phyloP scores from a whole-genome alignment of 1,140 invertebrate species.

The Drosophila arawakana region DNA sequence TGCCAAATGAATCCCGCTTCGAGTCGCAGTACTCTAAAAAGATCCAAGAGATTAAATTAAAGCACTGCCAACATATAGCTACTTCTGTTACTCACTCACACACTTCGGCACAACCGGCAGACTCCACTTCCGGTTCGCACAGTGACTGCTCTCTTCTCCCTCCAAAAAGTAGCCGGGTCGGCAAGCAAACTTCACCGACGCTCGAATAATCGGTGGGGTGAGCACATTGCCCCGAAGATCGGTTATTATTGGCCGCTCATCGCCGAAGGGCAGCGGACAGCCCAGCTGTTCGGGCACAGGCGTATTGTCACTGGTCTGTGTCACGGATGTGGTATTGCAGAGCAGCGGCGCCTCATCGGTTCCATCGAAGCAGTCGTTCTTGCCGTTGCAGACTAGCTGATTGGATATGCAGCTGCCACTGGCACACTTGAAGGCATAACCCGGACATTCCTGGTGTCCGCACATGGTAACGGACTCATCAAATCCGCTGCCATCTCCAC shows the following conservation, averaged over 20 bases:
- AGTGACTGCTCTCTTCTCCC: constrained; percentile 45
- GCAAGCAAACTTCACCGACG: constrained; percentile 57
- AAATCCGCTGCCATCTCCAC: constrained; percentile 85
- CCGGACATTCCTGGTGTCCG: constrained; percentile 82
- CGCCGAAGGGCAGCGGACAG: constrained; percentile 49
- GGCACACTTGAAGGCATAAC: constrained; percentile 86
- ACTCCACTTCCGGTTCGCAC: constrained; percentile 57
- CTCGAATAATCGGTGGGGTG: constrained; percentile 26
- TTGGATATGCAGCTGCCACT: constrained; percentile 87
- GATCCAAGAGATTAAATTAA: not conserved
- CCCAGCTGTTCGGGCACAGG: constrained; percentile 28
- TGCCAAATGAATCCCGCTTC: constrained; percentile 17
- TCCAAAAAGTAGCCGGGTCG: constrained; percentile 39
- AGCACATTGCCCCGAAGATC: constrained; percentile 21
- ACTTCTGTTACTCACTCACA: constrained; percentile 59
- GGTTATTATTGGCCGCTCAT: constrained; percentile 51
- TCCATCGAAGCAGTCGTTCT: constrained; percentile 87
- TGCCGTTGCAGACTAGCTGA: constrained; percentile 86
- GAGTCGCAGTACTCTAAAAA: constrained; percentile 59
- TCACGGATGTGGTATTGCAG: constrained; percentile 78
- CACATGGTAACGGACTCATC: constrained; percentile 87
- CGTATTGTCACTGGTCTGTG: not conserved
- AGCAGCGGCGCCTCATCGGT: constrained; percentile 86
- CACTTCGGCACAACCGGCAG: constrained; percentile 51
- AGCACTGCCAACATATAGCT: not conserved